These are phyloP conservation scores for Vanessa tameamea DNA, from an alignment of 1,140 invertebrate species.

Conservation along the genomic window DNA sequence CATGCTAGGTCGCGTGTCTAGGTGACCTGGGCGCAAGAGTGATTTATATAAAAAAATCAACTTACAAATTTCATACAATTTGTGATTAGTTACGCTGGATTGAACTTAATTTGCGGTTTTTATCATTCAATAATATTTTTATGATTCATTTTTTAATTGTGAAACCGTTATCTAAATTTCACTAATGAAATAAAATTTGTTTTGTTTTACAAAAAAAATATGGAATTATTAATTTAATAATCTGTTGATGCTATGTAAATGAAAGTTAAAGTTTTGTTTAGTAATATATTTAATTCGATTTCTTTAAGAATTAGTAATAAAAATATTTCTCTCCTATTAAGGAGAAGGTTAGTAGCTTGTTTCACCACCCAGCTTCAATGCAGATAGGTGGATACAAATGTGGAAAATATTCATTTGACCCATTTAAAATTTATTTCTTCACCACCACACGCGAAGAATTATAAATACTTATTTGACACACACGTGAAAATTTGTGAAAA, in stretches of 20 bases:
- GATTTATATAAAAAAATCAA: background rate
- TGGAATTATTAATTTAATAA: background rate
- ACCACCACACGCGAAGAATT: too few relatives aligned
- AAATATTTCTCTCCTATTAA: too few relatives aligned
- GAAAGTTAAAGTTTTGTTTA: background rate
- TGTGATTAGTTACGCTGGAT: constrained; percentile 20
- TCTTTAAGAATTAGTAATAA: too few relatives aligned
- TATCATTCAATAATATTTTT: constrained; percentile 1
- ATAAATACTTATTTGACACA: too few relatives aligned
- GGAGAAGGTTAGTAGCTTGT: too few relatives aligned
- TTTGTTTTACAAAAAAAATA: background rate
- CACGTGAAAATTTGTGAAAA: too few relatives aligned
- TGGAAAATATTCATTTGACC: too few relatives aligned
- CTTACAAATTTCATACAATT: constrained; percentile 3
- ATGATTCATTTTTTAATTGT: background rate
- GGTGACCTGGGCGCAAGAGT: constrained; percentile 41
- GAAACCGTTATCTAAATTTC: constrained; percentile 1
- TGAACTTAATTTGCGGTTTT: constrained; percentile 14
- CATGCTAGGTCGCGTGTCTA: constrained; percentile 65
- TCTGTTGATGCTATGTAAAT: background rate
- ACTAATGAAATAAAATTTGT: background rate
- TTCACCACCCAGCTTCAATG: too few relatives aligned
- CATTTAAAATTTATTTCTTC: too few relatives aligned
- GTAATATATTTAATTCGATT: too few relatives aligned
- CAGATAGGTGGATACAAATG: too few relatives aligned